A percentile compares a stretch with the other conserved stretches of the same genome.
Evolutionary conservation across 1,140 invertebrate genomes (phyloP).

Genomic region (Halesus radiatus): DNA sequence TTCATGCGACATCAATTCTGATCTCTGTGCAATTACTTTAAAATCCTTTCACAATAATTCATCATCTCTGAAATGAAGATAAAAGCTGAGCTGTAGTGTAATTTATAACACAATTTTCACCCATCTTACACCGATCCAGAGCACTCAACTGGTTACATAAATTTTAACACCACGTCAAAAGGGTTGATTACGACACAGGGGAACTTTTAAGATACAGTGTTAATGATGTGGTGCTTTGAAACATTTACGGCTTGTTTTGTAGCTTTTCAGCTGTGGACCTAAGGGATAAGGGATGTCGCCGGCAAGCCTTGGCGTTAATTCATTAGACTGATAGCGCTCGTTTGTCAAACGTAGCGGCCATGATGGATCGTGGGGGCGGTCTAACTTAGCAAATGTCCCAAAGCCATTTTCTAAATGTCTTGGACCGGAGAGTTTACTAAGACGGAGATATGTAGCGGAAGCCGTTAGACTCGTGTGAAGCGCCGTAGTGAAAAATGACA

Average conservation of each 20-base stretch:
- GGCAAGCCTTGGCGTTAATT: conserved; percentile 44
- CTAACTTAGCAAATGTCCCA: conserved; percentile 37
- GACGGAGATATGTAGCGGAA: conserved; percentile 21
- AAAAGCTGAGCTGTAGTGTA: conserved; percentile 36
- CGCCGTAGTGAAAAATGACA: no score
- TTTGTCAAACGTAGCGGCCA: conserved; percentile 39
- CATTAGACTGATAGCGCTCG: conserved; percentile 45
- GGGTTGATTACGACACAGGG: not conserved
- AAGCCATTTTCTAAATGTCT: conserved; percentile 41
- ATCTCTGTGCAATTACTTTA: conserved; percentile 24
- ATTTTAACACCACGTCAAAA: not conserved
- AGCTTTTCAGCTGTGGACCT: conserved; percentile 1
- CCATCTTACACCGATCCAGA: conserved; percentile 1
- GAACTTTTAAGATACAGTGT: not conserved
- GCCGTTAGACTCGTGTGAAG: not conserved
- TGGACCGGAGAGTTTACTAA: conserved; percentile 30
- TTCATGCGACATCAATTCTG: conserved; percentile 10
- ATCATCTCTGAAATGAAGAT: conserved; percentile 43
- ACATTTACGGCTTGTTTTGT: not conserved
- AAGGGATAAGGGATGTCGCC: conserved; percentile 38
- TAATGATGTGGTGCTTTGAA: not conserved
- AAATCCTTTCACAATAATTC: conserved; percentile 34
- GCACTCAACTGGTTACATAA: not conserved
- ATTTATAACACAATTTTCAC: conserved; percentile 43
- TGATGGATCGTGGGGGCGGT: conserved; percentile 23